Conservation (phyloP, 2,888 invertebrate species). For the Candidula unifasciata region DNA sequence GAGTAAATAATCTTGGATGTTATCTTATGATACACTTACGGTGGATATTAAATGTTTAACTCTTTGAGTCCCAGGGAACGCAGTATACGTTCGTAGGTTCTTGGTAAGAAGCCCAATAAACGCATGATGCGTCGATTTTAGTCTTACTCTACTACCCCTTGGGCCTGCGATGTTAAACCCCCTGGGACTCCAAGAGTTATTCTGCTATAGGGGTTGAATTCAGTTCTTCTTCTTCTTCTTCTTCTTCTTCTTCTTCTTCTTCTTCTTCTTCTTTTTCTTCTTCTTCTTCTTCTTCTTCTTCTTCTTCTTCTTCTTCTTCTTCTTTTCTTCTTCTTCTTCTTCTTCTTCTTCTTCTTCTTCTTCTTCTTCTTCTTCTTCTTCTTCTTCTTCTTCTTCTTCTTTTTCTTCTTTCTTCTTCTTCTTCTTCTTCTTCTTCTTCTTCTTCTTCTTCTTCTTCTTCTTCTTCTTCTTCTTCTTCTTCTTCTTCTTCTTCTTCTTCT, state of each 20-base stretch:
- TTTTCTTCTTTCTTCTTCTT: background rate
- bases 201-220: no score
- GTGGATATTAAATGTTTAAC: no score
- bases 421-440: background rate
- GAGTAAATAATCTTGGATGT: background rate
- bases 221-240: no score
- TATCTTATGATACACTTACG: no score
- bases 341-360: background rate
- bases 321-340: background rate
- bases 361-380: background rate
- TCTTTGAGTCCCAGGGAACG: no score
- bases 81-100: no score
- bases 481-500: slow-evolving; percentile 3
- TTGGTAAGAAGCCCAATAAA: no score
- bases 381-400: background rate
- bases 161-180: no score
- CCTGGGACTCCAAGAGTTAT: no score
- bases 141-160: no score
- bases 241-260: background rate
- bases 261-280: background rate
- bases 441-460: slow-evolving; percentile 5
- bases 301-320: background rate
- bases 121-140: no score
- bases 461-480: slow-evolving; percentile 13
- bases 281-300: background rate